A percentile compares a stretch with the other conserved stretches of the same genome.
phyloP scores from a whole-genome alignment of 2,888 invertebrate genomes.

The Octodonta nipae region DNA sequence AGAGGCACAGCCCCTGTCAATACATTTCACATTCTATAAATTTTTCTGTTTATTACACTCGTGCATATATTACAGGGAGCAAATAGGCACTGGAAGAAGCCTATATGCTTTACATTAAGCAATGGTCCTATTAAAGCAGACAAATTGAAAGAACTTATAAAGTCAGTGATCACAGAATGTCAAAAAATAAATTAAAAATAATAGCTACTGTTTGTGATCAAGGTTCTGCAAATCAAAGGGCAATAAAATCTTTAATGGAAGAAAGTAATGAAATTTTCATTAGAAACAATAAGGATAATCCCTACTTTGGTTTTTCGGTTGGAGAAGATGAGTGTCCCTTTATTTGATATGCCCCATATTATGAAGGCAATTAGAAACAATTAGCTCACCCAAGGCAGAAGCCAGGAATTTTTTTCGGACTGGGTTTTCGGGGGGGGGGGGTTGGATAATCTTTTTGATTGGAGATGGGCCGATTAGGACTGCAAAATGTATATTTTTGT shows the following conservation, averaged over 20 bases:
- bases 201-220: not conserved
- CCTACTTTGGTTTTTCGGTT: not conserved
- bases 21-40: too few relatives aligned
- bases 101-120: slow-evolving; percentile 4
- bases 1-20: too few relatives aligned
- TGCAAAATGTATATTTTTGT: too few relatives aligned
- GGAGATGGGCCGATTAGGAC: too few relatives aligned
- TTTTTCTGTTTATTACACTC: too few relatives aligned
- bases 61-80: slow-evolving; percentile 3
- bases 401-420: too few relatives aligned
- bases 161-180: not conserved
- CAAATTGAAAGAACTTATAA: not conserved
- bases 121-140: slow-evolving; percentile 2
- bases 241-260: not conserved
- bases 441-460: too few relatives aligned
- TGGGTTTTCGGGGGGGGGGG: too few relatives aligned
- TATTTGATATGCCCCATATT: slow-evolving; percentile 12
- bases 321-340: slow-evolving; percentile 5
- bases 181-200: not conserved
- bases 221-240: not conserved
- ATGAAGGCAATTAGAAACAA: slow-evolving; percentile 14
- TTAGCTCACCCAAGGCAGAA: too few relatives aligned
- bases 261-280: not conserved
- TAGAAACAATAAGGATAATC: not conserved
- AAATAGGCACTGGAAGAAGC: slow-evolving; percentile 5